phyloP scores from a whole-genome alignment of 2,888 invertebrate species.

The Diadegma fenestrale region DNA sequence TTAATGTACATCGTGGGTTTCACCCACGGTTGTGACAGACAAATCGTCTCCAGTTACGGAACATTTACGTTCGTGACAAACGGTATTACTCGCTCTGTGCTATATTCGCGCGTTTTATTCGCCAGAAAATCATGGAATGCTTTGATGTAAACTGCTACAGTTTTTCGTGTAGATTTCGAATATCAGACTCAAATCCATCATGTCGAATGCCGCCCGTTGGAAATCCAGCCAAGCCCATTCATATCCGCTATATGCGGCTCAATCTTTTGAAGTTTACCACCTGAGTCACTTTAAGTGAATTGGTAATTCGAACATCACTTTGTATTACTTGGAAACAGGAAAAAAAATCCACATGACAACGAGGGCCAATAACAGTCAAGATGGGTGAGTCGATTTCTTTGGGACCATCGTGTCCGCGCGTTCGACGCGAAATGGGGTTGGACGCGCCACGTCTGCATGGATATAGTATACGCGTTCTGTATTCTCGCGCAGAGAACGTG shows the following conservation, averaged over 20 bases:
- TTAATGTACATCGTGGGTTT: not conserved
- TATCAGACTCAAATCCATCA: not conserved
- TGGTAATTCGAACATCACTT: not conserved
- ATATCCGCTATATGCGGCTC: not conserved
- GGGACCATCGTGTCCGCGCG: conserved; percentile 60
- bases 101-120: conserved; percentile 27
- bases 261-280: not conserved
- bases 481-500: conserved; percentile 44
- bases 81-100: conserved; percentile 29
- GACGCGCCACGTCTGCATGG: conserved; percentile 57
- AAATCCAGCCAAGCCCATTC: not conserved
- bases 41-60: conserved; percentile 16
- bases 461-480: conserved; percentile 37
- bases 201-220: not conserved
- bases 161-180: not conserved
- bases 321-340: not conserved
- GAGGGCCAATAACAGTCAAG: conserved; percentile 18
- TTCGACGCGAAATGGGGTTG: conserved; percentile 70
- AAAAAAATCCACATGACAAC: conserved; percentile 8
- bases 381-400: conserved; percentile 46
- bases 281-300: not conserved
- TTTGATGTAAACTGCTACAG: not conserved
- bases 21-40: not conserved
- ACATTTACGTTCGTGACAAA: conserved; percentile 25
- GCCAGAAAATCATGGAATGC: conserved; percentile 1